Conservation (phyloP, 2,797 vertebrate genomes). For the Pantherophis vulpinus region DNA sequence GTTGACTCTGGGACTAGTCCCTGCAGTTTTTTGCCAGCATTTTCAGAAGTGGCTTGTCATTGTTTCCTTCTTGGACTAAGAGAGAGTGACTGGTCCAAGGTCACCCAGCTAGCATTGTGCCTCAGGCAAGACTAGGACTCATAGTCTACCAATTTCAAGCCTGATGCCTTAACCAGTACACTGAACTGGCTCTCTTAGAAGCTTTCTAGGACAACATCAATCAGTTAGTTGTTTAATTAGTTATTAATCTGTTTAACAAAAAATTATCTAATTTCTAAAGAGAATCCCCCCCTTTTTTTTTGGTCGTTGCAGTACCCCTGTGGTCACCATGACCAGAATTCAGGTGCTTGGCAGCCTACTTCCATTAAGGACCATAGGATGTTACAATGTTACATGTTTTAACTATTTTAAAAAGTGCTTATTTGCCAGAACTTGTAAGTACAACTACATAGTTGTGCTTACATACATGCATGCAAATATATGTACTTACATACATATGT, state of each 20-base stretch:
- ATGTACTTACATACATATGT: neutral
- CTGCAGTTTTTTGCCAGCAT: neutral
- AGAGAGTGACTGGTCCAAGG: neutral
- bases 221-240: neutral
- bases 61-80: neutral
- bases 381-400: slow-evolving; percentile 1
- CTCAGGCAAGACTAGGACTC: neutral
- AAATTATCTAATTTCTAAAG: neutral
- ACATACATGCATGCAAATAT: neutral
- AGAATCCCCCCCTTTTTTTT: neutral
- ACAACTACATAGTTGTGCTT: slow-evolving; percentile 13
- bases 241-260: neutral
- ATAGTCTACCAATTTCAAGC: neutral
- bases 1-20: neutral
- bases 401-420: slow-evolving; percentile 47
- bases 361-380: neutral
- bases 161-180: neutral
- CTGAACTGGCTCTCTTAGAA: neutral
- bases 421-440: slow-evolving; percentile 42
- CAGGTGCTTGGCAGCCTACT: neutral
- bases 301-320: neutral
- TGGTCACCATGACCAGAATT: neutral
- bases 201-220: neutral
- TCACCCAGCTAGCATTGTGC: neutral
- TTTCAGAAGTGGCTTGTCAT: neutral